Conservation (phyloP, 2,113 vertebrate species). For the Sinocyclocheilus rhinocerous region DNA sequence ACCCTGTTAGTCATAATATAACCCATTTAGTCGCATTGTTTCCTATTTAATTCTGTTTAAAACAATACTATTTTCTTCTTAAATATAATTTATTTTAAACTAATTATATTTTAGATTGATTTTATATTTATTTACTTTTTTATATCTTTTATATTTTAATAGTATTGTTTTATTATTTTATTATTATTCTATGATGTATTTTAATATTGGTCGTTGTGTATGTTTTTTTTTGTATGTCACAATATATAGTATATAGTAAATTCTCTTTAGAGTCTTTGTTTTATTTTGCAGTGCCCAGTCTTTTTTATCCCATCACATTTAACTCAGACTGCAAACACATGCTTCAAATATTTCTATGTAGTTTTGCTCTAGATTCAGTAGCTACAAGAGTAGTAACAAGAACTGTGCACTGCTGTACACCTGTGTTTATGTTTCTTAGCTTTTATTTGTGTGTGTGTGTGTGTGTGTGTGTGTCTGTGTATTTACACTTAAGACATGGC, state of each 20-base stretch:
- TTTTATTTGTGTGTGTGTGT: neutral
- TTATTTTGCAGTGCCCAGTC: neutral
- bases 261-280: neutral
- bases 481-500: conserved; percentile 6
- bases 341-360: neutral
- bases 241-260: neutral
- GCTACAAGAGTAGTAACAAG: neutral
- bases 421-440: neutral
- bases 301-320: neutral
- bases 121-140: neutral
- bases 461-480: neutral
- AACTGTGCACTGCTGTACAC: neutral
- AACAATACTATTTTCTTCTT: neutral
- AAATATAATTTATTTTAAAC: neutral
- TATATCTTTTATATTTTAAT: neutral
- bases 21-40: neutral
- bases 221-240: neutral
- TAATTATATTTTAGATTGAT: neutral
- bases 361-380: neutral
- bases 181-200: neutral
- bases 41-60: neutral
- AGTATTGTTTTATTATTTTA: neutral
- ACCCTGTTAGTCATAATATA: neutral
- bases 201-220: neutral
- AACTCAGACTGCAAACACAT: neutral